Conservation (phyloP, 2,113 vertebrate species). For the Chloropsis cyanopogon region DNA sequence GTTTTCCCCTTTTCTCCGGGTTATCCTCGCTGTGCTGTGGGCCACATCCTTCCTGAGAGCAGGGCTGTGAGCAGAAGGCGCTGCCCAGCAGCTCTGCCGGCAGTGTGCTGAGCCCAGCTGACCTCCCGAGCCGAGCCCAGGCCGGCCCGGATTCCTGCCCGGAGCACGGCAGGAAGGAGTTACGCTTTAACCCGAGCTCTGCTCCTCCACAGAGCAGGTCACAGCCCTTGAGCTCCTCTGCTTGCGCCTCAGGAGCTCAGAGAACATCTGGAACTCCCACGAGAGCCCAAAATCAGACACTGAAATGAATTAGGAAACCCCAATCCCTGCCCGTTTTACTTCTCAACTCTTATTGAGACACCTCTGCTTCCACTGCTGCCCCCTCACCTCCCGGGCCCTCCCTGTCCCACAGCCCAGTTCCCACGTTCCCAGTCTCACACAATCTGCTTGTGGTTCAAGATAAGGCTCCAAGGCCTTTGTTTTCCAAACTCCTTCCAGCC, state of each 20-base stretch:
- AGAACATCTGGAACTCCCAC: accelerated
- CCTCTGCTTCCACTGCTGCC: neutral
- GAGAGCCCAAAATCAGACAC: neutral
- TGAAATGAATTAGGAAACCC: neutral
- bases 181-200: constrained; percentile 5
- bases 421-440: neutral
- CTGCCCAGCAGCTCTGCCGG: neutral
- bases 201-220: neutral
- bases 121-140: neutral
- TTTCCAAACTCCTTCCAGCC: neutral
- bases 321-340: neutral
- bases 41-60: neutral
- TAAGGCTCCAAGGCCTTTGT: constrained; percentile 29
- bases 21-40: neutral
- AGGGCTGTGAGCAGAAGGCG: neutral
- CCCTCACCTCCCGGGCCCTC: neutral
- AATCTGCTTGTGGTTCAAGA: neutral
- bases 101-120: neutral
- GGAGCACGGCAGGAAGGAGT: neutral
- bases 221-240: neutral
- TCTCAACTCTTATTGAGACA: neutral
- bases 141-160: neutral
- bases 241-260: neutral
- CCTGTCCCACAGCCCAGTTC: neutral
- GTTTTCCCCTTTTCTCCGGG: neutral